These are phyloP conservation scores for Myopa tessellatipennis DNA, from an alignment of 2,888 invertebrate genomes.

Conservation along the genomic window DNA sequence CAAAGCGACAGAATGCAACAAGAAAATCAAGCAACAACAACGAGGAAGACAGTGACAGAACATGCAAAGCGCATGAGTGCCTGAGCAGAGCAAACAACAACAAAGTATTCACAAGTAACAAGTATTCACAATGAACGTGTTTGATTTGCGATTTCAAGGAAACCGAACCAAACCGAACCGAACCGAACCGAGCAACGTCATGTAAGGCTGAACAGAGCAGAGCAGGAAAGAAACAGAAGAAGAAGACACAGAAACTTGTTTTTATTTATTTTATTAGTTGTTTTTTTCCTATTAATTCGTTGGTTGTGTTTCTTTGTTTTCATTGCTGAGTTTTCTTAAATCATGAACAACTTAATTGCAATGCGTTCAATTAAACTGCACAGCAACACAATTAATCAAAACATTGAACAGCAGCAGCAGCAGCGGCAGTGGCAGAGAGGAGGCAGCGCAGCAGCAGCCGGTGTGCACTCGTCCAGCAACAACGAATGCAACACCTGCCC, in stretches of 20 bases:
- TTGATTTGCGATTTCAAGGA: conserved; percentile 65
- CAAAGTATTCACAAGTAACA: conserved; percentile 13
- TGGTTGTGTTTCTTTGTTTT: not conserved
- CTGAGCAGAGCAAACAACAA: conserved; percentile 16
- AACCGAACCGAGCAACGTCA: conserved; percentile 8
- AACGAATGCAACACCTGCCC: not conserved
- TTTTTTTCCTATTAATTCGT: not conserved
- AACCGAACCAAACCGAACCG: conserved; percentile 46
- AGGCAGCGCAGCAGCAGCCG: conserved; percentile 16
- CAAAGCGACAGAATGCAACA: not conserved
- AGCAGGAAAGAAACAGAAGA: not conserved
- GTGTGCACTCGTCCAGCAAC: not conserved
- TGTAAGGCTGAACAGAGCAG: not conserved
- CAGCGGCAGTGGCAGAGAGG: conserved; percentile 27
- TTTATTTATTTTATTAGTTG: not conserved
- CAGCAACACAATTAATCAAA: conserved; percentile 63
- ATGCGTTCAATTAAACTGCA: conserved; percentile 63
- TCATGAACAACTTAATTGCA: conserved; percentile 64
- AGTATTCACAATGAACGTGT: conserved; percentile 57
- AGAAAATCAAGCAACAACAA: conserved; percentile 21
- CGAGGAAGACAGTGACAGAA: conserved; percentile 22
- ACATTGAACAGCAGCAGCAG: conserved; percentile 35
- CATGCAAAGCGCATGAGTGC: not conserved
- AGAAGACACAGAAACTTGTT: not conserved
- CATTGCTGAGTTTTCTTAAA: conserved; percentile 40